These are phyloP conservation scores for Lycocerus yunnanus DNA, from an alignment of 2,888 invertebrate species.

Conservation along the genomic window DNA sequence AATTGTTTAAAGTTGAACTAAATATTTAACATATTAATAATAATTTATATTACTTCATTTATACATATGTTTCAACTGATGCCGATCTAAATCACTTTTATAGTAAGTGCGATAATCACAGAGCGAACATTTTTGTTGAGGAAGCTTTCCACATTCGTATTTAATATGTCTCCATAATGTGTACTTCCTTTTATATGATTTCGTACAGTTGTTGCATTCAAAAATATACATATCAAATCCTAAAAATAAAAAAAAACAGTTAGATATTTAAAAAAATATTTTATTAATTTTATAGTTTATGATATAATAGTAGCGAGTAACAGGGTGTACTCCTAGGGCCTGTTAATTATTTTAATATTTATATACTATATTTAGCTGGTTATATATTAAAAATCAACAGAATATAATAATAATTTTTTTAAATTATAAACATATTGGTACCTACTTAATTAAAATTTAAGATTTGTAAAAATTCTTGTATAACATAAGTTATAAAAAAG, in stretches of 20 bases:
- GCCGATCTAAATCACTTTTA: conserved; percentile 15
- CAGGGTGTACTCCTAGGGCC: neutral
- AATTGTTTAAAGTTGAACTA: conserved; percentile 11
- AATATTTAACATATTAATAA: neutral
- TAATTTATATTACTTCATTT: neutral
- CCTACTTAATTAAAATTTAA: neutral
- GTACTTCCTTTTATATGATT: conserved; percentile 73
- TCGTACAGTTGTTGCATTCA: conserved; percentile 70
- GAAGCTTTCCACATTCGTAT: conserved; percentile 65
- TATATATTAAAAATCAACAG: neutral
- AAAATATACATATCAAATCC: conserved; percentile 40
- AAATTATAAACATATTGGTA: neutral
- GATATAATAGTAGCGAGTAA: neutral
- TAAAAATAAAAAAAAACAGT: neutral
- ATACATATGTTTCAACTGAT: conserved; percentile 6
- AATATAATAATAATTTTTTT: neutral
- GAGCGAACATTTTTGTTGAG: conserved; percentile 8
- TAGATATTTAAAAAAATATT: neutral
- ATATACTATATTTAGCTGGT: neutral
- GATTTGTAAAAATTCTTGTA: too few relatives aligned
- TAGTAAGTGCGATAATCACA: conserved; percentile 14
- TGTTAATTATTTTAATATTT: neutral
- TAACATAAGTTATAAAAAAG: too few relatives aligned
- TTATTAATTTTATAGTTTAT: neutral
- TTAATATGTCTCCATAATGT: conserved; percentile 71